Evolutionary conservation across 35 echinoderm and acorn worm genomes (phyloP), one percentile per base, ranked within the genome.

Genomic region (Strongylocentrotus purpuratus): DNA sequence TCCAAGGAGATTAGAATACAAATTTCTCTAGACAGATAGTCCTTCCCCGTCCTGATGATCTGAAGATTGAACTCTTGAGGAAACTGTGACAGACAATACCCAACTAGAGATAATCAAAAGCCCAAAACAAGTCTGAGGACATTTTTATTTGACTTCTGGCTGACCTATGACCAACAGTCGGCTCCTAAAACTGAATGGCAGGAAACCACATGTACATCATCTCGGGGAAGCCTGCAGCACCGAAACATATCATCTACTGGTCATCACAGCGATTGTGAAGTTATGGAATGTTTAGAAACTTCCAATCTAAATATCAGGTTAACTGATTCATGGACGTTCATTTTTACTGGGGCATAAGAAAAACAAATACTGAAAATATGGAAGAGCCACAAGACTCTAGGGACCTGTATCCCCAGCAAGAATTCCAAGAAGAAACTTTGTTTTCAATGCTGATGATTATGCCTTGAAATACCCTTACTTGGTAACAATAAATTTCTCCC

Each of bases 121-220:
- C 65, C 65, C 20, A 78, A 78, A 78, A 78, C 65, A 78, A 78
- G 25, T 78, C 2, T 78, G 65, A 7, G 22, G 65, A n/a, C 22
- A 22, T 28, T 78, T 59, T n/a, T 28, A n/a, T 78, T n/a, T 78
- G 65, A 78, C 65, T 18, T 22, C 20, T n/a, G 28, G 65, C 25
- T 78, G 65, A 78, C 65, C 65, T n/a, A n/a, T 78, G 65, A 78
- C 65, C 65, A 78, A 78, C 4, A 28, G 65, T n/a, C 5, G 18
- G 65, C 0, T 78, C 65, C 20, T 22, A 78, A 28, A 78, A 78
- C 20, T n/a, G 65, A 78, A 78, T n/a, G 65, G n/a, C 65, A 78
- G 65, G 65, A 78, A 78, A 78, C 65, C 65, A n/a, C 65, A 78
- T 78, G 20, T 78, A 78, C 28, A 78, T 78, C 65, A 78, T 78